Base-by-base conservation (phyloP, 2,888 invertebrate species). In the Maniola hyperantus region DNA sequence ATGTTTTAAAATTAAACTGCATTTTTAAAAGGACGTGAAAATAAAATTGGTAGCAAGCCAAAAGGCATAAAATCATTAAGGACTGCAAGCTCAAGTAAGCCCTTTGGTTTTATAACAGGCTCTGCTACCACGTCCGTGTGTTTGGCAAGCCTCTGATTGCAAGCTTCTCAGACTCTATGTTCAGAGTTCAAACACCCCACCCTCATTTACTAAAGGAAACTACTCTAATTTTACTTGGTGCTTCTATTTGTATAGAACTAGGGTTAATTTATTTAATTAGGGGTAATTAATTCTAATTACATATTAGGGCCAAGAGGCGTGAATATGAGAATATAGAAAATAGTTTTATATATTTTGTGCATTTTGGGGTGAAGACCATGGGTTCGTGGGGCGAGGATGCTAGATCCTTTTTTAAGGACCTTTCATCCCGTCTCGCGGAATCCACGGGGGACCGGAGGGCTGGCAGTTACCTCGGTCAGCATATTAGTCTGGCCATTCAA, bases 81-180 rank as follows among this genome's bases (percentile, higher is more conserved):
- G 6, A 51, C 44, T 20, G 61, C 8, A 51, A 62, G 51, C 39
- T 51, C 50, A 39, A n/a, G 15, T 62, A 51, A 62, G 61, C 51
- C 51, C 51, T 62, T 42, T 18, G 51, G 61, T 62, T 62, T 62
- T 62, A 62, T 62, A 62, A 62, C 61, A 51, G 51, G 51, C 61
- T 51, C 61, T 39, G 6, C 39, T 50, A 34, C 36, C 48, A 48
- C 60, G 11, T 50, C 50, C 44, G 18, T 60, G 48, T 20, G n/a
- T 46, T 64, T 46, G 64, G 54, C 64, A 64, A 48, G 42, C 36
- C 18, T 55, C 13, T 55, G 51, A 46, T 36, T 64, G 55, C 46
- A 48, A 55, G 55, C 46, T 15, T 46, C 18, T 2, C 48, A 48
- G 48, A 2, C 48, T 48, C 48, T 15, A n/a, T n/a, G n/a, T n/a